Conservation (phyloP, 2,888 invertebrate genomes). For the Torymus auratus region DNA sequence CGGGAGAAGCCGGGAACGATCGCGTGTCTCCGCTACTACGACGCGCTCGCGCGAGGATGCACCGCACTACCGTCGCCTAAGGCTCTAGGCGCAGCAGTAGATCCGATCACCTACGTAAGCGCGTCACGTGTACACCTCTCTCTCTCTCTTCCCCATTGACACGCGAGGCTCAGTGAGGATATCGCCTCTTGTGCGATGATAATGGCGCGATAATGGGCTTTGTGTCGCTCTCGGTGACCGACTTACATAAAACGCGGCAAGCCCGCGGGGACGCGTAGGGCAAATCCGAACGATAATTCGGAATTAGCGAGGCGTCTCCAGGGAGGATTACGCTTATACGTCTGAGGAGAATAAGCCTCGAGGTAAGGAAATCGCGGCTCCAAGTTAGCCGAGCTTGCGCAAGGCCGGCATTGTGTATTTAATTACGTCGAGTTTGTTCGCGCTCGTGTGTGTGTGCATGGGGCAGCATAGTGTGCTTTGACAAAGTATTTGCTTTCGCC, state of each 20-base stretch:
- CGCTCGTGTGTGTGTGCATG: too few species aligned
- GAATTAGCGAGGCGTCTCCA: not conserved
- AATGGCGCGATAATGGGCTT: constrained; percentile 40
- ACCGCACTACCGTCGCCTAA: not conserved
- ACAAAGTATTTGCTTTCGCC: not conserved
- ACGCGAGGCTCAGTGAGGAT: not conserved
- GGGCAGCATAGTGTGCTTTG: too few species aligned
- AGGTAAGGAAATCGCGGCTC: too few species aligned
- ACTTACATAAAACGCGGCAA: constrained; percentile 5
- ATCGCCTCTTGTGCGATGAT: constrained; percentile 13
- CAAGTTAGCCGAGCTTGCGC: too few species aligned
- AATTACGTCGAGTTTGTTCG: constrained; percentile 7
- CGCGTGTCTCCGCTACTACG: constrained; percentile 11
- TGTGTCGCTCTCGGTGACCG: constrained; percentile 17
- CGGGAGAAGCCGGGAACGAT: constrained; percentile 16
- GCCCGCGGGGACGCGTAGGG: not conserved
- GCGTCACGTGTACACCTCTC: not conserved
- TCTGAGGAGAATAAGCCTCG: too few species aligned
- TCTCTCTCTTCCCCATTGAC: not conserved
- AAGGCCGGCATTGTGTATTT: constrained; percentile 14
- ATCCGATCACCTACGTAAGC: not conserved
- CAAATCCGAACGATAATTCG: constrained; percentile 6
- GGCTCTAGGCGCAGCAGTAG: not conserved
- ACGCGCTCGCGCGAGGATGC: not conserved
- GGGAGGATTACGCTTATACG: not conserved